Conservation (phyloP, 1,140 invertebrate genomes). For the Oreohelix idahoensis region DNA sequence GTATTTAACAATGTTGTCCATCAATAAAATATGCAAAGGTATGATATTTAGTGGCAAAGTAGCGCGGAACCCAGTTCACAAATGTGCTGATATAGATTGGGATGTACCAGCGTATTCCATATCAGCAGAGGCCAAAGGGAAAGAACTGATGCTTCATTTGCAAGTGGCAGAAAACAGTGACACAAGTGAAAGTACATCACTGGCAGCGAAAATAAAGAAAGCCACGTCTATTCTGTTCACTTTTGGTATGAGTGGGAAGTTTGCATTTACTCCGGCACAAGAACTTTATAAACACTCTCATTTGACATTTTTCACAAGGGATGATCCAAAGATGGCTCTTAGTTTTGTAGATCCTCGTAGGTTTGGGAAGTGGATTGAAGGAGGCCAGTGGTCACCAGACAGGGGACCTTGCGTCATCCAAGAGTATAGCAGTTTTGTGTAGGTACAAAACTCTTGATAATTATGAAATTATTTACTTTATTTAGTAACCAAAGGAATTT, state of each 20-base stretch:
- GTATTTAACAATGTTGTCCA: constrained; percentile 59
- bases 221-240: constrained; percentile 63
- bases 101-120: constrained; percentile 54
- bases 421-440: constrained; percentile 69
- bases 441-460: too few relatives aligned
- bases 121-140: constrained; percentile 55
- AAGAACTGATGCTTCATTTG: constrained; percentile 57
- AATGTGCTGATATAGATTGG: constrained; percentile 55
- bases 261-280: constrained; percentile 61
- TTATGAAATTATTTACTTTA: too few relatives aligned
- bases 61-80: constrained; percentile 54
- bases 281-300: constrained; percentile 72
- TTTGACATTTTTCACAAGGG: constrained; percentile 64
- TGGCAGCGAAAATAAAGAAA: constrained; percentile 1
- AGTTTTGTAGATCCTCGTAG: constrained; percentile 72
- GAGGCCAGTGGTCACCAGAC: constrained; percentile 63
- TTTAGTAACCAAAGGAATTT: too few relatives aligned
- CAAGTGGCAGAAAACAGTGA: constrained; percentile 24
- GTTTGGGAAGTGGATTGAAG: constrained; percentile 71
- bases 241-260: constrained; percentile 73
- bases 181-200: neutral
- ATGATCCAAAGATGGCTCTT: constrained; percentile 62
- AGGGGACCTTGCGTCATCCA: constrained; percentile 71
- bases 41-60: constrained; percentile 54
- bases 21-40: constrained; percentile 60